A percentile compares a stretch with the other conserved stretches of the same genome.
phyloP scores from a whole-genome alignment of 1,140 invertebrate genomes.

The Ceratitis capitata region DNA sequence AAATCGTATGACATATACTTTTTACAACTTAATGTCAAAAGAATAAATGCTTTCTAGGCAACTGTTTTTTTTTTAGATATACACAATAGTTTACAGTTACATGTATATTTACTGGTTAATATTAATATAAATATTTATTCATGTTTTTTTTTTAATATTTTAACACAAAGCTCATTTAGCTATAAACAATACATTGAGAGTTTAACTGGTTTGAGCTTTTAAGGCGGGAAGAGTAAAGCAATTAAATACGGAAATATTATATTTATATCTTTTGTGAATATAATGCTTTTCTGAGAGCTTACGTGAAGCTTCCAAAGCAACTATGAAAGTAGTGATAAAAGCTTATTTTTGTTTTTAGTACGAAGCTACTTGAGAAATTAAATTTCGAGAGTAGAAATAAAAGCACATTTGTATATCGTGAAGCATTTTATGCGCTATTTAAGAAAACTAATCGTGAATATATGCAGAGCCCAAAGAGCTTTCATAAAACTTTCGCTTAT shows the following conservation, averaged over 20 bases:
- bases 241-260: not conserved
- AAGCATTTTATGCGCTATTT: too few relatives aligned
- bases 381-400: too few relatives aligned
- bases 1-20: not conserved
- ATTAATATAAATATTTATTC: not conserved
- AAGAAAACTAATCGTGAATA: too few relatives aligned
- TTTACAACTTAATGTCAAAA: conserved; percentile 36
- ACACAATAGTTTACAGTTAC: conserved; percentile 6
- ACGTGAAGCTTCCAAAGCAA: not conserved
- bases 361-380: too few relatives aligned
- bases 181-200: not conserved
- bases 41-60: not conserved
- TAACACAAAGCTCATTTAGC: not conserved
- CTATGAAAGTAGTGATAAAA: not conserved
- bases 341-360: too few relatives aligned
- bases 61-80: not conserved
- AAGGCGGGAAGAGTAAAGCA: not conserved
- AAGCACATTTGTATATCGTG: too few relatives aligned
- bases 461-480: too few relatives aligned
- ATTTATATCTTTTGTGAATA: not conserved
- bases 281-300: not conserved
- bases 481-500: too few relatives aligned
- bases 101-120: not conserved
- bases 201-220: not conserved
- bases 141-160: not conserved